These are phyloP conservation scores for Lingula anatina DNA, from an alignment of 2,888 invertebrate species.

Conservation along the genomic window DNA sequence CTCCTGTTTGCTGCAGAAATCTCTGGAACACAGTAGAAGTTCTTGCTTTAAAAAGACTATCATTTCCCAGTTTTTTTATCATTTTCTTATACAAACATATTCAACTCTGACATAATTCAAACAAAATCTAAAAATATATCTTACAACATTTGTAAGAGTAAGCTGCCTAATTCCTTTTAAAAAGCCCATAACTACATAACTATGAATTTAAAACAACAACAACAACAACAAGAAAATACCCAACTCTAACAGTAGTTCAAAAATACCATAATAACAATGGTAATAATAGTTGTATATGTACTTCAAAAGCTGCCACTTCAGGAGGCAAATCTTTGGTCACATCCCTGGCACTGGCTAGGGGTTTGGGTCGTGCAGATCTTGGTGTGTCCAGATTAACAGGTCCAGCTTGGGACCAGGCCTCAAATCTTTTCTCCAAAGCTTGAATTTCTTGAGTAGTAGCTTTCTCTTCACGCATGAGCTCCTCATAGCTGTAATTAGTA, in stretches of 20 bases:
- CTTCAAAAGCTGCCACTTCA: conserved; percentile 49
- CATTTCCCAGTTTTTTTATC: too few relatives aligned
- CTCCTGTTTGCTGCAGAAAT: conserved; percentile 48
- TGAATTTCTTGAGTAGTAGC: conserved; percentile 36
- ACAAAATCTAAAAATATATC: too few relatives aligned
- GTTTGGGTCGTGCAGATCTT: conserved; percentile 14
- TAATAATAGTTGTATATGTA: conserved; percentile 8
- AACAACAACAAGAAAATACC: background rate
- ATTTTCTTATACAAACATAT: background rate
- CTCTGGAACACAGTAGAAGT: conserved; percentile 22
- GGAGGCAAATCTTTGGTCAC: conserved; percentile 43
- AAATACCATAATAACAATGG: background rate
- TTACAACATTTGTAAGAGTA: too few relatives aligned
- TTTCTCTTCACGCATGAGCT: conserved; percentile 40
- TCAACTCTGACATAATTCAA: background rate
- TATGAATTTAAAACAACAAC: too few relatives aligned
- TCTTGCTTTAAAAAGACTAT: too few relatives aligned
- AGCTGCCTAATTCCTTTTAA: too few relatives aligned
- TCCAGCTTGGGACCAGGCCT: conserved; percentile 34
- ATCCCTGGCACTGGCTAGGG: conserved; percentile 36
- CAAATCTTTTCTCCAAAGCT: conserved; percentile 46
- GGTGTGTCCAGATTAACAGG: conserved; percentile 7
- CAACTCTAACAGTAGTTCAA: background rate
- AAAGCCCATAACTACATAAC: too few relatives aligned
- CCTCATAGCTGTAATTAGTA: conserved; percentile 44